Conservation (phyloP, 2,888 invertebrate species). For the Villa cingulata region DNA sequence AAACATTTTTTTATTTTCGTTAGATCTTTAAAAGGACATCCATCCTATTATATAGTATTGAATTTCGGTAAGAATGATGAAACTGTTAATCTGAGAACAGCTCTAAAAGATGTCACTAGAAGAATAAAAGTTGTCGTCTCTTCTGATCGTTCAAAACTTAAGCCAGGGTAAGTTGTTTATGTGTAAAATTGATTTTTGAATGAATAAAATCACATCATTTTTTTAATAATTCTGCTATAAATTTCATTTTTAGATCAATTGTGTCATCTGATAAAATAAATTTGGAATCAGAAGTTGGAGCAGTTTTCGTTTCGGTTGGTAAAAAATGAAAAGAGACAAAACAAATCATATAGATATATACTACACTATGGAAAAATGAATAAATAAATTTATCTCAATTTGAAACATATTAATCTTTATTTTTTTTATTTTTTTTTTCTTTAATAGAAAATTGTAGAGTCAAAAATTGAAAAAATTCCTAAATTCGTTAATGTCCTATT, state of each 20-base stretch:
- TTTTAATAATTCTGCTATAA: too few species aligned
- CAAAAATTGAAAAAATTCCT: too few species aligned
- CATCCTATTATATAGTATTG: conserved; percentile 30
- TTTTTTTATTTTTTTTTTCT: too few species aligned
- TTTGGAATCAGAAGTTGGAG: background rate
- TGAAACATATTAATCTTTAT: too few species aligned
- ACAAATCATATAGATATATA: too few species aligned
- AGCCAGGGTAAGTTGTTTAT: conserved; percentile 19
- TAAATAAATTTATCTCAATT: too few species aligned
- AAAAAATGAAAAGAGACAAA: too few species aligned
- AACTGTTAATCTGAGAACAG: conserved; percentile 29
- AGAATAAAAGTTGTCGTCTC: conserved; percentile 17
- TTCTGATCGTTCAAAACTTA: conserved; percentile 18
- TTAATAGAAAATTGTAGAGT: too few species aligned
- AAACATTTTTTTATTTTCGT: background rate
- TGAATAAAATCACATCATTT: background rate
- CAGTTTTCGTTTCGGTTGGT: background rate
- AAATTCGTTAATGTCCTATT: too few species aligned
- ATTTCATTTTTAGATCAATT: background rate
- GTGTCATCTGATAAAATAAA: background rate
- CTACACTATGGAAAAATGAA: too few species aligned
- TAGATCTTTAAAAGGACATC: conserved; percentile 15
- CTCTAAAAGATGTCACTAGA: conserved; percentile 10
- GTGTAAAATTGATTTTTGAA: too few species aligned
- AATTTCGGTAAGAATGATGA: conserved; percentile 38